A percentile compares a stretch with the other conserved stretches of the same genome.
Conservation (phyloP, 2,888 invertebrate species). For the Amphipyra tragopoginis region DNA sequence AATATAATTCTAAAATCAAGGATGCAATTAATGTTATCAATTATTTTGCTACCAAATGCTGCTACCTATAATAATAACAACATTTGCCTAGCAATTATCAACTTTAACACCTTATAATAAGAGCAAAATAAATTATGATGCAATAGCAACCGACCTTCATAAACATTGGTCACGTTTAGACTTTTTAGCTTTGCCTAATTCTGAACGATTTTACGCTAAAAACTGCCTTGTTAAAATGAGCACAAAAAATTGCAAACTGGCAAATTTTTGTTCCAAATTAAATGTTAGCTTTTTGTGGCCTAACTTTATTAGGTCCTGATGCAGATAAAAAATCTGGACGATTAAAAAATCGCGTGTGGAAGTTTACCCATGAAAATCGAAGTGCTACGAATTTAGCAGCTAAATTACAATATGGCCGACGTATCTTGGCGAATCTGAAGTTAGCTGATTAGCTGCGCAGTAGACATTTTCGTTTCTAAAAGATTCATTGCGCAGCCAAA, state of each 20-base stretch:
- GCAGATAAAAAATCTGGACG: constrained; percentile 27
- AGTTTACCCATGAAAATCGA: constrained; percentile 15
- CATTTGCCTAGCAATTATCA: constrained; percentile 12
- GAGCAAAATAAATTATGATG: constrained; percentile 25
- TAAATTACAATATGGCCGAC: no score
- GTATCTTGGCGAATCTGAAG: no score
- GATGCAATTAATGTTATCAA: constrained; percentile 40
- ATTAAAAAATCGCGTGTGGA: constrained; percentile 9
- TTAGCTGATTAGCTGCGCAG: no score
- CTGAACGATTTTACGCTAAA: constrained; percentile 38
- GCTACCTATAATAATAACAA: constrained; percentile 11
- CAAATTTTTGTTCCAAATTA: constrained; percentile 3
- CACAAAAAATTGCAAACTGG: constrained; percentile 28
- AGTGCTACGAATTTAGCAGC: constrained; percentile 12
- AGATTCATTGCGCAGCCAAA: no score
- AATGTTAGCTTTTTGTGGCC: constrained; percentile 9
- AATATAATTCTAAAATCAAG: constrained; percentile 39
- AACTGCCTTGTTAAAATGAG: constrained; percentile 18
- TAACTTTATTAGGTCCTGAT: constrained; percentile 3
- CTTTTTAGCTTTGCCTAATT: constrained; percentile 40
- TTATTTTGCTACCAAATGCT: constrained; percentile 30
- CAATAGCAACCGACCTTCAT: constrained; percentile 39
- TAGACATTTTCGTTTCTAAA: no score
- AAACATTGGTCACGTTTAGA: constrained; percentile 45
- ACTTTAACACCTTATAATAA: constrained; percentile 11